A percentile compares a stretch with the other conserved stretches of the same genome.
Evolutionary conservation across 2,888 invertebrate species (phyloP).

Genomic region (Ectobius pallidus): DNA sequence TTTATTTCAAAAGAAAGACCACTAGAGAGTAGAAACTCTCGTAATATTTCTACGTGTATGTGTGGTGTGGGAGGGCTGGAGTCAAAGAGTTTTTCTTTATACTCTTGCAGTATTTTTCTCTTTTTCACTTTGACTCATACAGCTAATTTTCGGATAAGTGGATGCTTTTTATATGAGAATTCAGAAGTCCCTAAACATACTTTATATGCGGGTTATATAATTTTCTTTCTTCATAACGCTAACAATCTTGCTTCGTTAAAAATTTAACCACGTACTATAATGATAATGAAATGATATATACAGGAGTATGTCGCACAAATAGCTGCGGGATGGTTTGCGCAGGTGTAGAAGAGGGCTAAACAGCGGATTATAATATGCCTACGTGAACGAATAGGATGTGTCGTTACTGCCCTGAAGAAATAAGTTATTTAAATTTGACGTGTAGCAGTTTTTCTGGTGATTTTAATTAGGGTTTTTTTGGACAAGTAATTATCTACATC

Average conservation of each 20-base stretch:
- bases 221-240: background rate
- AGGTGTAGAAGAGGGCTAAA: background rate
- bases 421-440: background rate
- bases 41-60: background rate
- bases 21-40: background rate
- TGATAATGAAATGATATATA: conserved; percentile 3
- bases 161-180: background rate
- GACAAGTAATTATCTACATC: background rate
- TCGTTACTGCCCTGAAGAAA: background rate
- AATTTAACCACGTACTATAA: conserved; percentile 8
- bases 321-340: background rate
- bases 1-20: too few relatives aligned
- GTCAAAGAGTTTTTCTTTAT: too few relatives aligned
- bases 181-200: background rate
- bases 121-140: background rate
- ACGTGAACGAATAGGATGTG: background rate
- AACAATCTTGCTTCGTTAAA: conserved; percentile 7
- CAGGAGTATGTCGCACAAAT: background rate
- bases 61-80: too few relatives aligned
- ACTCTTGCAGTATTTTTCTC: background rate
- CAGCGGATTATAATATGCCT: background rate
- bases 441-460: background rate
- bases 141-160: background rate
- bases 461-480: background rate
- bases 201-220: too few relatives aligned